Conservation (phyloP, 2,113 vertebrate species). For the Heterotilapia buettikoferi region DNA sequence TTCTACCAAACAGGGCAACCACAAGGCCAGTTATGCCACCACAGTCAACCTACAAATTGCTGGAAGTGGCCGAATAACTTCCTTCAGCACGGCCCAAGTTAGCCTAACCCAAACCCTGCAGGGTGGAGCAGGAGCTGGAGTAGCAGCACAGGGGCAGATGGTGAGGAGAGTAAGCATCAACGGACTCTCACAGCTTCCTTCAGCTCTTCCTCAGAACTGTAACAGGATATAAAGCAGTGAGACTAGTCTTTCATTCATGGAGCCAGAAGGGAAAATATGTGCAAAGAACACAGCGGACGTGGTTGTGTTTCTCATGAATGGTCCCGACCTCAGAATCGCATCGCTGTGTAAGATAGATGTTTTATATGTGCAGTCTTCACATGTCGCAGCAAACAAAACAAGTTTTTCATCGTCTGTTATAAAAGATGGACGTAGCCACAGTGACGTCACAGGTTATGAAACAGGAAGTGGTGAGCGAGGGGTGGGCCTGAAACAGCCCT, state of each 20-base stretch:
- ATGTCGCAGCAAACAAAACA: background rate
- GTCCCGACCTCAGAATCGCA: background rate
- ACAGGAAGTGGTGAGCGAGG: background rate
- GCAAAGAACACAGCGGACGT: background rate
- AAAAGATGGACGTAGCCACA: background rate
- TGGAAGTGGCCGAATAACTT: constrained; percentile 78
- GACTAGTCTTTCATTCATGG: too few species aligned
- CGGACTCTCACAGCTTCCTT: constrained; percentile 46
- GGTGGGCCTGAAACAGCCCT: background rate
- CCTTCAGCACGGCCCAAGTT: constrained; percentile 84
- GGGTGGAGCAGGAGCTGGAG: background rate
- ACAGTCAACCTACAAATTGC: constrained; percentile 86
- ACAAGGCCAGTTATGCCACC: constrained; percentile 83
- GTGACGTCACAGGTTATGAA: fast-evolving
- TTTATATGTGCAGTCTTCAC: background rate
- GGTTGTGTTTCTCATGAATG: background rate
- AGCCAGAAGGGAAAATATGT: background rate
- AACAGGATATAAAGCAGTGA: constrained; percentile 30
- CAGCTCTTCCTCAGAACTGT: constrained; percentile 46
- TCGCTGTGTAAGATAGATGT: background rate
- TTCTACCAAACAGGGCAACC: constrained; percentile 21
- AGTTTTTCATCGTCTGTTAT: background rate
- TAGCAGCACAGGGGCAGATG: constrained; percentile 5
- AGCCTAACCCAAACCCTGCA: constrained; percentile 81
- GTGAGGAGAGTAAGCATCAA: constrained; percentile 69